phyloP scores from a whole-genome alignment of 1,140 invertebrate genomes.

The Eurytemora carolleeae region DNA sequence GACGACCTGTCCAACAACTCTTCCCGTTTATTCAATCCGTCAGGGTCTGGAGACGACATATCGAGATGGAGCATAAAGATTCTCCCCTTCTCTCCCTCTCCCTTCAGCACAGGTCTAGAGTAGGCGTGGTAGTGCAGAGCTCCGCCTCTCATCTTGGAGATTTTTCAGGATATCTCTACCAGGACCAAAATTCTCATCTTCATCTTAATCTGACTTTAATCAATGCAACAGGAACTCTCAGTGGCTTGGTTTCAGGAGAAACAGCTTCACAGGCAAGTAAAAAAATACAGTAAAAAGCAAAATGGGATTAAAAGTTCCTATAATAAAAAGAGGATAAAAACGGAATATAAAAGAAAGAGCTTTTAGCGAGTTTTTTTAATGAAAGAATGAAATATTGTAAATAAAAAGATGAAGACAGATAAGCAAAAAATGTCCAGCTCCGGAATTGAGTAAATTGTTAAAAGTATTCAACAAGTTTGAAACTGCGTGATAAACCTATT shows the following conservation, averaged over 20 bases:
- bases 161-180: not conserved
- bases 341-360: no score
- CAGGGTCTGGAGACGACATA: constrained; percentile 5
- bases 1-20: not conserved
- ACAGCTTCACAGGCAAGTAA: not conserved
- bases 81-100: constrained; percentile 12
- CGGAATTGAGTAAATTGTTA: no score
- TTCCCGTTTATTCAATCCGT: constrained; percentile 5
- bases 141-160: not conserved
- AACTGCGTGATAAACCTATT: no score
- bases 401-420: no score
- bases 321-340: no score
- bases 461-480: no score
- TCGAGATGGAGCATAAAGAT: constrained; percentile 10
- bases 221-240: not conserved
- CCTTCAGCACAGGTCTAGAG: constrained; percentile 5
- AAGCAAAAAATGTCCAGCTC: no score
- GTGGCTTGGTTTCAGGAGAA: not conserved
- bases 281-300: no score
- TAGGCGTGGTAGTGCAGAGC: not conserved
- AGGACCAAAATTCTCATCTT: not conserved
- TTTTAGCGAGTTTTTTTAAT: no score
- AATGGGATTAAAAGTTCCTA: no score
- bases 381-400: no score
- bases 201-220: not conserved